Evolutionary conservation across 2,888 invertebrate genomes (phyloP).

Genomic region (Epiblema foenella): DNA sequence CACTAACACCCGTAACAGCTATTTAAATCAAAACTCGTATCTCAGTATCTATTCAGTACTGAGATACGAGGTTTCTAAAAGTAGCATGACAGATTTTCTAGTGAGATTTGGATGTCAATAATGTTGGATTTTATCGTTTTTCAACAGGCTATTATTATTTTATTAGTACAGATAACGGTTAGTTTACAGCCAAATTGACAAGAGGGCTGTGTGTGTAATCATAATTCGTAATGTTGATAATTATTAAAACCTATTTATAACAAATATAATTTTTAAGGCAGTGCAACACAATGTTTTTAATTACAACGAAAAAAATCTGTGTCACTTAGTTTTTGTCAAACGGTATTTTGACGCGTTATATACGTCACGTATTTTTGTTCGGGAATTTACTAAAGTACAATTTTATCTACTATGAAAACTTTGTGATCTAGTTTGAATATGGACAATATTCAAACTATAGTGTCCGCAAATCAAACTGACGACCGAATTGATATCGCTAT

Average conservation of each 20-base stretch:
- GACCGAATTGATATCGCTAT: too few species aligned
- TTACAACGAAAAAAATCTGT: background rate
- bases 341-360: background rate
- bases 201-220: slow-evolving; percentile 66
- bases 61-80: background rate
- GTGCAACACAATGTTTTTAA: slow-evolving; percentile 3
- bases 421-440: too few species aligned
- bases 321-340: background rate
- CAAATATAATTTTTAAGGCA: slow-evolving; percentile 24
- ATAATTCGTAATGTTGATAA: slow-evolving; percentile 42
- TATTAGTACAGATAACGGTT: slow-evolving; percentile 35
- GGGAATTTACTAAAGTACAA: too few species aligned
- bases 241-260: slow-evolving; percentile 55
- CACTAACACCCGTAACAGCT: background rate
- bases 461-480: too few species aligned
- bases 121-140: background rate
- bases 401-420: too few species aligned
- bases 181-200: slow-evolving; percentile 62
- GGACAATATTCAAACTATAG: too few species aligned
- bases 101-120: background rate
- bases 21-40: background rate
- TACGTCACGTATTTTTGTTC: too few species aligned
- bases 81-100: background rate
- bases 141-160: background rate
- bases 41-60: background rate